Evolutionary conservation across 2,888 invertebrate genomes (phyloP).

Genomic region (Villa cingulata): DNA sequence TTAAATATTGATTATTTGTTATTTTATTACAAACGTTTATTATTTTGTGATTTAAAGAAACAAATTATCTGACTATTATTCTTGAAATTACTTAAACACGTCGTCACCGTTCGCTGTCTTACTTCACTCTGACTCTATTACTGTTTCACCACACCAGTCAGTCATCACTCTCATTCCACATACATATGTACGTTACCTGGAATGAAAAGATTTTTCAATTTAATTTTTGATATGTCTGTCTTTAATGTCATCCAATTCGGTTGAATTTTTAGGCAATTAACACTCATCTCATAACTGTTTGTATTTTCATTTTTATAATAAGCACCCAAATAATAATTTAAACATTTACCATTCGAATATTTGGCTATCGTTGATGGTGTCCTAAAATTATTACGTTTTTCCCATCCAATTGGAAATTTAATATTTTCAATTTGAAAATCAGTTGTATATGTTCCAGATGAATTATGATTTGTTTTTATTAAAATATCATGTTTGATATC

Average conservation of each 20-base stretch:
- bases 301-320: slow-evolving; percentile 46
- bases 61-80: too few relatives aligned
- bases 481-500: slow-evolving; percentile 7
- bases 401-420: slow-evolving; percentile 48
- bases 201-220: slow-evolving; percentile 28
- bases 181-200: too few relatives aligned
- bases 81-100: too few relatives aligned
- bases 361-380: slow-evolving; percentile 12
- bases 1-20: too few relatives aligned
- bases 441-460: slow-evolving; percentile 37
- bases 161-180: too few relatives aligned
- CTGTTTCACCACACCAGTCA: too few relatives aligned
- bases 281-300: slow-evolving; percentile 29
- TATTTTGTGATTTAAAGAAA: too few relatives aligned
- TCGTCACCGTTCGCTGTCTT: too few relatives aligned
- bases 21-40: too few relatives aligned
- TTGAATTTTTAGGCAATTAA: slow-evolving; percentile 61
- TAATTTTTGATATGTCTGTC: slow-evolving; percentile 21
- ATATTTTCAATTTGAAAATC: slow-evolving; percentile 39
- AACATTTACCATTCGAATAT: slow-evolving; percentile 42
- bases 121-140: too few relatives aligned
- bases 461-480: slow-evolving; percentile 25
- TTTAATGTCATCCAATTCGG: slow-evolving; percentile 74
- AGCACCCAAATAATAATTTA: slow-evolving; percentile 61
- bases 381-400: slow-evolving; percentile 27